Evolutionary conservation across 1,140 invertebrate species (phyloP).

Genomic region (Drosophila sturtevanti): DNA sequence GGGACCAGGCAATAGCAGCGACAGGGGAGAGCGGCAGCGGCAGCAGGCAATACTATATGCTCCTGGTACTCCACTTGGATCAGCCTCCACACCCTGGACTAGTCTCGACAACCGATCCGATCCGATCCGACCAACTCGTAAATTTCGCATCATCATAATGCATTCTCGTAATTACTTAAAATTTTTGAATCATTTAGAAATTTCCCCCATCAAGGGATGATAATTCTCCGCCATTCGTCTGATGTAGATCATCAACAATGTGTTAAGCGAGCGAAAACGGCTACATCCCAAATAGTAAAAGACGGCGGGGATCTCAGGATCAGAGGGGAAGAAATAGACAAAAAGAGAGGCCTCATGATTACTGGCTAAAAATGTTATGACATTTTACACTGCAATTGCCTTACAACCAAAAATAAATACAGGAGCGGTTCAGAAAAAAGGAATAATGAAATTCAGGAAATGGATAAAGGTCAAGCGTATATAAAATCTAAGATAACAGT

Average conservation of each 20-base stretch:
- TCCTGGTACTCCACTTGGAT: conserved; percentile 1
- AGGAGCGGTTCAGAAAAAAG: conserved; percentile 40
- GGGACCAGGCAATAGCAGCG: conserved; percentile 13
- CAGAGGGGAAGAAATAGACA: not conserved
- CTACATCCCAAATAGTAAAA: conserved; percentile 13
- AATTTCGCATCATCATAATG: conserved; percentile 81
- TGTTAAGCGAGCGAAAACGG: conserved; percentile 64
- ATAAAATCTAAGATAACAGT: too few relatives aligned
- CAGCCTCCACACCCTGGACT: not conserved
- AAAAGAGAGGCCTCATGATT: conserved; percentile 46
- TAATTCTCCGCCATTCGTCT: conserved; percentile 27
- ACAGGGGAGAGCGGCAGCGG: too few relatives aligned
- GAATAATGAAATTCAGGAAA: too few relatives aligned
- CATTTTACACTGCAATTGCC: conserved; percentile 62
- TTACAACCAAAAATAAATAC: conserved; percentile 30
- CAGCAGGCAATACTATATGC: too few relatives aligned
- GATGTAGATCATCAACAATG: conserved; percentile 72
- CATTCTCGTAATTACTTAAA: conserved; percentile 80
- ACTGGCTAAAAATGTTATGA: conserved; percentile 71
- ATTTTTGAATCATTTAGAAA: conserved; percentile 80
- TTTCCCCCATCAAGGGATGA: conserved; percentile 29
- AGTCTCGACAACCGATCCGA: conserved; percentile 22
- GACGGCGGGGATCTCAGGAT: not conserved
- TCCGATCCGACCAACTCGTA: conserved; percentile 58
- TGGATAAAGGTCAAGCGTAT: too few relatives aligned